These are phyloP conservation scores for Cosmopolites sordidus DNA, from an alignment of 2,888 invertebrate species.

Conservation along the genomic window DNA sequence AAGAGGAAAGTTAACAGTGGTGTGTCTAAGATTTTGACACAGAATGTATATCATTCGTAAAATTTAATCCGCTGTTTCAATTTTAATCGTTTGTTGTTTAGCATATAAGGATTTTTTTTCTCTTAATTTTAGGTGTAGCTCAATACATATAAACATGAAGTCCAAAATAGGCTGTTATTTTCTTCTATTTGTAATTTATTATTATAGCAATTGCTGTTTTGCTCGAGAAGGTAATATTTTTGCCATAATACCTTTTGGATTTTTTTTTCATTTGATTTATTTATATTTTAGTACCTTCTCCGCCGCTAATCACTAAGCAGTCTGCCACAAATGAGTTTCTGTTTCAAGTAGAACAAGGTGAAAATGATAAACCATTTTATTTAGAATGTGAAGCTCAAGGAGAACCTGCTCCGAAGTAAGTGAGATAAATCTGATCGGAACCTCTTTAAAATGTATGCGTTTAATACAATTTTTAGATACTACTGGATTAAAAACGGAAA, in stretches of 20 bases:
- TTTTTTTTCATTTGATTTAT: neutral
- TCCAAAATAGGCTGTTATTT: constrained; percentile 31
- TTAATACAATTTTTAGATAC: constrained; percentile 54
- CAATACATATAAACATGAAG: constrained; percentile 33
- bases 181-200: constrained; percentile 31
- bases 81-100: too few relatives aligned
- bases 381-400: constrained; percentile 96
- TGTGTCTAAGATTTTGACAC: too few relatives aligned
- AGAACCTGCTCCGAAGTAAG: constrained; percentile 89
- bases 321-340: constrained; percentile 87
- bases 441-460: neutral
- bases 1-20: too few relatives aligned
- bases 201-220: constrained; percentile 28
- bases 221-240: constrained; percentile 34
- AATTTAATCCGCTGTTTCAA: too few relatives aligned
- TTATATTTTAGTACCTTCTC: constrained; percentile 68
- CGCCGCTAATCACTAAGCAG: constrained; percentile 88
- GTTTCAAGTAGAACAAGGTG: constrained; percentile 86
- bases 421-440: constrained; percentile 5
- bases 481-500: constrained; percentile 96
- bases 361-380: constrained; percentile 89
- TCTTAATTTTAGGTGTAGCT: constrained; percentile 19
- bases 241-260: neutral
- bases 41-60: too few relatives aligned
- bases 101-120: too few relatives aligned